These are phyloP conservation scores for Salvator merianae DNA, from an alignment of 2,113 vertebrate species.

Conservation along the genomic window DNA sequence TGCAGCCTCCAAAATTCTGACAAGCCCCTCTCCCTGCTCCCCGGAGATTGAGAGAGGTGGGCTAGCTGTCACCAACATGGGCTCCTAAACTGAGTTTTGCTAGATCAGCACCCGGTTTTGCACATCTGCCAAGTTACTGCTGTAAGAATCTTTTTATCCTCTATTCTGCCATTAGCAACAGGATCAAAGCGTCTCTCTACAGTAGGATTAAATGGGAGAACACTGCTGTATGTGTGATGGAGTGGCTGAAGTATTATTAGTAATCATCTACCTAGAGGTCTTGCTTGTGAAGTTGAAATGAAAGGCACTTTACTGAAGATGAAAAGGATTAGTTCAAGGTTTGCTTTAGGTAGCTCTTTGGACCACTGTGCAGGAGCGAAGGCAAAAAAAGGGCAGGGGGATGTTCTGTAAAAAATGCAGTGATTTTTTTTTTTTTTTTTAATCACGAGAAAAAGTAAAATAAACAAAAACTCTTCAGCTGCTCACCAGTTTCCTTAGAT, in stretches of 20 bases:
- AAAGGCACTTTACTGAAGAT: neutral
- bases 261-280: neutral
- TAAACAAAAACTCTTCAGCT: neutral
- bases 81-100: too few species aligned
- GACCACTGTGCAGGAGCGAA: neutral
- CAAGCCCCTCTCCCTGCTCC: too few species aligned
- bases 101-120: too few species aligned
- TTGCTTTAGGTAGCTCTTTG: neutral
- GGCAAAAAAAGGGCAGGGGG: neutral
- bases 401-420: neutral
- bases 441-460: neutral
- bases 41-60: too few species aligned
- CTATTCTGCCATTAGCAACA: neutral
- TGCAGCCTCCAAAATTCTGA: too few species aligned
- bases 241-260: neutral
- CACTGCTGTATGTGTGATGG: neutral
- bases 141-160: neutral
- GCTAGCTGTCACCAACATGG: too few species aligned
- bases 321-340: neutral
- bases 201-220: neutral
- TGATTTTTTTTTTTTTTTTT: neutral
- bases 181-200: neutral
- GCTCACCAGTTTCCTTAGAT: neutral
- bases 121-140: neutral
- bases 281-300: neutral